Conservation (phyloP, 2,113 vertebrate genomes). For the Bothrops jararaca region DNA sequence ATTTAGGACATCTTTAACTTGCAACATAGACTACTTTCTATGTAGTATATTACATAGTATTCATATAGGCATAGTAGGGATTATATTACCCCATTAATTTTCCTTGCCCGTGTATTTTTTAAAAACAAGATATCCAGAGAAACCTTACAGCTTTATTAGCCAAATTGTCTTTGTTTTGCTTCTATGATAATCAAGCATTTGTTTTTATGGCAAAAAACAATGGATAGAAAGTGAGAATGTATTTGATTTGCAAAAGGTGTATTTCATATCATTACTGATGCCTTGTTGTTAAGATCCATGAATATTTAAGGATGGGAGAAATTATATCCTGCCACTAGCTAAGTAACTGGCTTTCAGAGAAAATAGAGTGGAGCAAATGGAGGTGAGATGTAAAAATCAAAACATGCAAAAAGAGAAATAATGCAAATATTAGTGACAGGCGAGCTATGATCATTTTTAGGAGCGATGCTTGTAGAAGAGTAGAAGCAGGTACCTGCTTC, state of each 20-base stretch:
- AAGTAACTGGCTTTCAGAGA: slow-evolving; percentile 2
- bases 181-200: slow-evolving; percentile 6
- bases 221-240: slow-evolving; percentile 7
- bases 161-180: slow-evolving; percentile 3
- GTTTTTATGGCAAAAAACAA: slow-evolving; percentile 4
- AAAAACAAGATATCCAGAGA: slow-evolving; percentile 12
- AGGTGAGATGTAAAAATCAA: background rate
- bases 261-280: slow-evolving; percentile 12
- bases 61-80: slow-evolving; percentile 1
- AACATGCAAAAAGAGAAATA: background rate
- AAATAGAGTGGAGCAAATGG: background rate
- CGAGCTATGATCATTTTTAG: background rate
- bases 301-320: slow-evolving; percentile 32
- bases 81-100: slow-evolving; percentile 1
- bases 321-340: slow-evolving; percentile 13
- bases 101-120: background rate
- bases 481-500: background rate
- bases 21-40: background rate
- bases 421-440: background rate
- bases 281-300: slow-evolving; percentile 14
- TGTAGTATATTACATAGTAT: background rate
- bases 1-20: background rate
- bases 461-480: background rate
- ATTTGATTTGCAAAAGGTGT: slow-evolving; percentile 4
- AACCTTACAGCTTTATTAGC: slow-evolving; percentile 24